Percentiles rank a stretch among this genome's conserved stretches.
These are phyloP conservation scores for Casuarius casuarius DNA, from an alignment of 2,113 vertebrate species.

Conservation along the genomic window DNA sequence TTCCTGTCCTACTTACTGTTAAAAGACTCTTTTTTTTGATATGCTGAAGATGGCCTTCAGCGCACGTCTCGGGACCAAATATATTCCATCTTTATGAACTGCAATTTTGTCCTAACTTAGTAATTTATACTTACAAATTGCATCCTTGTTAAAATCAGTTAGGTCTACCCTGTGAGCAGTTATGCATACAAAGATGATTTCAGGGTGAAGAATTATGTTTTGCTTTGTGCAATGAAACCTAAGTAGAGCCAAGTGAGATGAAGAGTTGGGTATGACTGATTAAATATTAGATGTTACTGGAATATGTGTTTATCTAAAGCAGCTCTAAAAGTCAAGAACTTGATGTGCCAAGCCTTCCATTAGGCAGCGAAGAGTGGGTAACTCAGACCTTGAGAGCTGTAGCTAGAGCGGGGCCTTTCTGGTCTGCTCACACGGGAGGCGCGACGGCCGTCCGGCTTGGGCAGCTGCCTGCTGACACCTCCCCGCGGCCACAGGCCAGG, in stretches of 20 bases:
- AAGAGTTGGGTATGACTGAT: background rate
- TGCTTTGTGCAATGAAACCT: too few relatives aligned
- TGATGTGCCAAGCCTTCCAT: too few relatives aligned
- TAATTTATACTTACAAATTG: background rate
- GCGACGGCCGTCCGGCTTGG: too few relatives aligned
- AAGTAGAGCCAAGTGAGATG: background rate
- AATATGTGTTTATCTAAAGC: background rate
- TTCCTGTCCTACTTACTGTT: background rate
- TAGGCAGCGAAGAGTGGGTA: too few relatives aligned
- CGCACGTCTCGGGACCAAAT: background rate
- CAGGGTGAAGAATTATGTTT: background rate
- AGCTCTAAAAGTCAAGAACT: too few relatives aligned
- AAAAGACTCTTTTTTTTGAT: background rate
- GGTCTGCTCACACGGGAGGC: too few relatives aligned
- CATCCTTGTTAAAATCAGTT: background rate
- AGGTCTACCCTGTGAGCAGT: background rate
- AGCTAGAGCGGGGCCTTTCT: too few relatives aligned
- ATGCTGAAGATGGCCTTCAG: background rate
- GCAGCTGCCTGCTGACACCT: background rate
- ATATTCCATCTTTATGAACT: background rate
- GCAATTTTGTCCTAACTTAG: background rate
- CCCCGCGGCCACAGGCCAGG: accelerated
- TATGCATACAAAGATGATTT: background rate
- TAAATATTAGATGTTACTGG: background rate
- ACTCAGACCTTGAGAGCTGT: too few relatives aligned